These are phyloP conservation scores for Eidolon helvum DNA, from an alignment of 2,113 vertebrate genomes.

Conservation along the genomic window DNA sequence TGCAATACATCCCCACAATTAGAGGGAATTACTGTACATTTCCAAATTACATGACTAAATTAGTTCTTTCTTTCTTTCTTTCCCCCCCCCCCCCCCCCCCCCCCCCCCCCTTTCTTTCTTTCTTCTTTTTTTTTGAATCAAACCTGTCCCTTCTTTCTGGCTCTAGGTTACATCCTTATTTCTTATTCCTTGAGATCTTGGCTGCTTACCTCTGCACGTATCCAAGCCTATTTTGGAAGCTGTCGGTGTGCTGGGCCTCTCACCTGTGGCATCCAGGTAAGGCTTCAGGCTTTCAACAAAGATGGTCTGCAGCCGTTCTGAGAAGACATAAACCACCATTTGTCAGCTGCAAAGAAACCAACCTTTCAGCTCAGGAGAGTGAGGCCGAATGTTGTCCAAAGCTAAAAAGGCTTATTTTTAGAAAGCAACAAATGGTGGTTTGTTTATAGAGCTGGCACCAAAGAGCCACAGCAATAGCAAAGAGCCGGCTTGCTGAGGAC, in stretches of 20 bases:
- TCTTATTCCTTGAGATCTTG: neutral
- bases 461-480: neutral
- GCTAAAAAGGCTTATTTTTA: conserved; percentile 53
- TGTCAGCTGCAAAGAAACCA: conserved; percentile 25
- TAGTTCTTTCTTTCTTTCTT: neutral
- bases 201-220: neutral
- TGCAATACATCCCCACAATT: neutral
- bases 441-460: conserved; percentile 21
- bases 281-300: neutral
- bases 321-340: neutral
- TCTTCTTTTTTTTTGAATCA: neutral
- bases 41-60: neutral
- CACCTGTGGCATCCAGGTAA: neutral
- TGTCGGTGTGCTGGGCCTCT: neutral
- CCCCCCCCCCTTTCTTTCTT: fast-evolving
- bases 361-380: conserved; percentile 9
- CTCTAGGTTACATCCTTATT: neutral
- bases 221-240: neutral
- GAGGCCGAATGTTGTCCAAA: neutral
- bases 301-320: neutral
- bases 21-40: no score
- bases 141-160: neutral
- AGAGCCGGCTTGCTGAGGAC: neutral
- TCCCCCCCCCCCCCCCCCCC: no score
- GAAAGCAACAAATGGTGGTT: conserved; percentile 40